Base-by-base conservation (phyloP, 2,113 vertebrate genomes). In the Pardalotus punctatus region DNA sequence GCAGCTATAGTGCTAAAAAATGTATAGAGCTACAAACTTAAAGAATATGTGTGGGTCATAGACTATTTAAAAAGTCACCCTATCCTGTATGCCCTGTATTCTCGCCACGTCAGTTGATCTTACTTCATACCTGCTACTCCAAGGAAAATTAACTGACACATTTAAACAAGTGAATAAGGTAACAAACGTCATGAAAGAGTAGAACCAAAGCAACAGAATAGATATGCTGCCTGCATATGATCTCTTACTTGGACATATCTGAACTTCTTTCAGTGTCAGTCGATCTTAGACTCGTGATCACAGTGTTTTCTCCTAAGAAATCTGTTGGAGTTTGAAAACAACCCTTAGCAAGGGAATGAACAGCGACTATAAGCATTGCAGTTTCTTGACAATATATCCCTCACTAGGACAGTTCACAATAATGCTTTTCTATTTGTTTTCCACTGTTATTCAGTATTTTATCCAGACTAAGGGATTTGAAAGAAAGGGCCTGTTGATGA, bases 211-310 rank as follows among this genome's bases (percentile, higher is more conserved):
- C 6, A 64, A 15, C 3, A 20, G 3, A 60, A 13, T 9, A 65
- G 20, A 29, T 27, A 19, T 16, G 12, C 3, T 23, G 6, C 11
- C 42, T 9, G 3, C 12, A 16, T 15, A 28, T 4, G 3, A 10
- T 56, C 13, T 51, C 19, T 40, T 36, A 15, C 23, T 40, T 47
- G 7, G 20, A 38, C 15, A 81, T 14, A 47, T 33, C 4, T 42
- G 15, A 53, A 65, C 6, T 27, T 83, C 45, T 66, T 50, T 80
- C 33, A 47, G 20, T 33, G 60, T 11, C 21, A 69, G 33, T 4
- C 14, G 56, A 27, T 65, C 48, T 25, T 67, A 45, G 12, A 89
- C 72, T 43, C n/a, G 5, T 74, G 18, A 42, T 4, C 24, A 45
- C 47, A 61, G 0, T 10, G 1, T 23, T 29, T 50, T 53, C 7